Percentiles rank a stretch among this genome's conserved stretches.
Conservation (phyloP, 2,888 invertebrate species). For the Bhutanitis thaidina region DNA sequence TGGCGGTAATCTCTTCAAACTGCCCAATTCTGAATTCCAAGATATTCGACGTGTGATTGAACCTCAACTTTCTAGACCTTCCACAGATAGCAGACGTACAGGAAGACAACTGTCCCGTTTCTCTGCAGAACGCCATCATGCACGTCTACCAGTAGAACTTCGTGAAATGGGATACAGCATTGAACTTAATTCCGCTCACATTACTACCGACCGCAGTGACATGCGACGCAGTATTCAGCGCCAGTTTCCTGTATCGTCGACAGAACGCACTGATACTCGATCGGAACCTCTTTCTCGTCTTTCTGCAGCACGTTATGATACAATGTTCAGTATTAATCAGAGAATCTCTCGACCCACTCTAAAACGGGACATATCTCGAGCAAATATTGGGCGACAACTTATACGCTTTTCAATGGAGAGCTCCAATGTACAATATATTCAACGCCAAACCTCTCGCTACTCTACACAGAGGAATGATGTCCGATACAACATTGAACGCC, state of each 20-base stretch:
- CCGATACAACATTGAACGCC: neutral
- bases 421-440: neutral
- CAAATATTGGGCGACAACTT: neutral
- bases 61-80: neutral
- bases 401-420: neutral
- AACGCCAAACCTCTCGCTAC: neutral
- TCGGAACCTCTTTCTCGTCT: neutral
- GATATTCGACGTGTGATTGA: neutral
- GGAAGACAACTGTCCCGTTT: neutral
- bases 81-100: neutral
- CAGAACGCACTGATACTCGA: neutral
- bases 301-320: neutral
- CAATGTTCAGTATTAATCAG: neutral
- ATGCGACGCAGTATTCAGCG: neutral
- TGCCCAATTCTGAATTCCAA: neutral
- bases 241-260: neutral
- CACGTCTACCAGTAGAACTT: neutral
- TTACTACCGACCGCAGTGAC: neutral
- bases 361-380: neutral
- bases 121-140: neutral
- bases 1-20: too few relatives aligned
- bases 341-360: neutral
- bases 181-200: neutral
- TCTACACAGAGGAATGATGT: neutral
- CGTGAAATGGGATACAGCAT: neutral